A percentile compares a stretch with the other conserved stretches of the same genome.
These are phyloP conservation scores for Bubo bubo DNA, from an alignment of 2,113 vertebrate species.

Conservation along the genomic window DNA sequence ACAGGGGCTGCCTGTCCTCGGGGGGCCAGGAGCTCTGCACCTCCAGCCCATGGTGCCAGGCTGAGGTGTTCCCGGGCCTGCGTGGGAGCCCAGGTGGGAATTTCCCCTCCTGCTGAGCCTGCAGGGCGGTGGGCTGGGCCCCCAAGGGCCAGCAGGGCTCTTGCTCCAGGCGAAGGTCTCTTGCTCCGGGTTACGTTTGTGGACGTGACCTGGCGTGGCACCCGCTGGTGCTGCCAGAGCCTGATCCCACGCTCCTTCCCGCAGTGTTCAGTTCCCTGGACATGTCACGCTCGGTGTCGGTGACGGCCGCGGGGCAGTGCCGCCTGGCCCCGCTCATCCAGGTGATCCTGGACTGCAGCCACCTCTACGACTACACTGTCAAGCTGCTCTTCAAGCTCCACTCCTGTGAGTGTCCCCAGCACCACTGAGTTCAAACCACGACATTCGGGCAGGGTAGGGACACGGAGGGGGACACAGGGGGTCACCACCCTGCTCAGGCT, in stretches of 20 bases:
- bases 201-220: accelerated
- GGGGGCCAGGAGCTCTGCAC: neutral
- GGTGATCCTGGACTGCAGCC: constrained; percentile 94
- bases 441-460: accelerated
- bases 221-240: accelerated
- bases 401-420: constrained; percentile 86
- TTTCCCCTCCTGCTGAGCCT: neutral
- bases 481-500: neutral
- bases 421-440: too few relatives aligned
- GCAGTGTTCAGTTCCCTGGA: constrained; percentile 95
- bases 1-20: accelerated
- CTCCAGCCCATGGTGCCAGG: neutral
- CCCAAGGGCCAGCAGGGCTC: accelerated
- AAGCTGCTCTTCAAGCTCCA: constrained; percentile 98
- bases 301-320: constrained; percentile 92
- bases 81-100: accelerated
- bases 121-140: neutral
- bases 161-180: neutral
- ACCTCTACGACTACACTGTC: constrained; percentile 96
- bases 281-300: constrained; percentile 95
- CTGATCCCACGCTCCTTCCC: neutral
- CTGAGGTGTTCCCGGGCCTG: neutral
- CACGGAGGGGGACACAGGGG: accelerated
- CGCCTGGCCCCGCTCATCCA: constrained; percentile 96
- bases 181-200: neutral